Conservation (phyloP, 2,888 invertebrate genomes). For the Tachina lurida region DNA sequence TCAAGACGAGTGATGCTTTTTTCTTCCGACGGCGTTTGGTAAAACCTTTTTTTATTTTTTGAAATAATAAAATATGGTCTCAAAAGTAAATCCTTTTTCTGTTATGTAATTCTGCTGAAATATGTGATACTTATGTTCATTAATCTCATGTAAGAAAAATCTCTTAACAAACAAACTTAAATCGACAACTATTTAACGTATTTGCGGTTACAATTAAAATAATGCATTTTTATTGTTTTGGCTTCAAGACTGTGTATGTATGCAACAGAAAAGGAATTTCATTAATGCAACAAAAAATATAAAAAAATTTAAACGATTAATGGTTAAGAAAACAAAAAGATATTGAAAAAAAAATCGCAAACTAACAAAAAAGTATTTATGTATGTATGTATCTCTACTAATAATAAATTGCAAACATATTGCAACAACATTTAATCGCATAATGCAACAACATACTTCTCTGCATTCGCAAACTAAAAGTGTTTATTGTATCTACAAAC, state of each 20-base stretch:
- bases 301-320: slow-evolving; percentile 73
- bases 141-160: slow-evolving; percentile 16
- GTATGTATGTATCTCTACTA: slow-evolving; percentile 4
- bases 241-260: slow-evolving; percentile 66
- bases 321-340: slow-evolving; percentile 55
- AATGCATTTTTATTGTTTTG: slow-evolving; percentile 64
- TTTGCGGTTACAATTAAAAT: slow-evolving; percentile 59
- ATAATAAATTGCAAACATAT: slow-evolving; percentile 71
- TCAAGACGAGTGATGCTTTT: no score
- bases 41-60: background rate
- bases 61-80: background rate
- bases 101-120: no score
- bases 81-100: background rate
- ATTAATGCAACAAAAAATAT: background rate
- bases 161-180: slow-evolving; percentile 28
- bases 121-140: slow-evolving; percentile 24
- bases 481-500: slow-evolving; percentile 55
- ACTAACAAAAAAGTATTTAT: slow-evolving; percentile 1
- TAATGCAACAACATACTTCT: slow-evolving; percentile 60
- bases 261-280: slow-evolving; percentile 14
- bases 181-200: slow-evolving; percentile 43
- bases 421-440: slow-evolving; percentile 69
- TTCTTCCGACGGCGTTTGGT: no score
- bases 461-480: slow-evolving; percentile 31
- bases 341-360: background rate